Conservation (phyloP, 2,888 invertebrate species). For the Nowickia ferox region DNA sequence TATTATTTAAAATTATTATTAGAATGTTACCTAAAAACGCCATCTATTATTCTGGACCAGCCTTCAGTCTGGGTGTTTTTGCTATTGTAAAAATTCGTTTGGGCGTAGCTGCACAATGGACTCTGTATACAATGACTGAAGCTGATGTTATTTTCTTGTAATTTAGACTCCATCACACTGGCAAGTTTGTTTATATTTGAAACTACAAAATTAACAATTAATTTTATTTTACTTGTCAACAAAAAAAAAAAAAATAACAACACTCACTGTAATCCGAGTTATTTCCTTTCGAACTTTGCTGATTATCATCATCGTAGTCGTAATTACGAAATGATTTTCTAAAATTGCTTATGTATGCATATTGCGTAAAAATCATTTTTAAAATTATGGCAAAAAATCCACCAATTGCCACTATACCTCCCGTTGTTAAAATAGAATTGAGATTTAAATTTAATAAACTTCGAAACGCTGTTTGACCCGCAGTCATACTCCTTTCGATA, state of each 20-base stretch:
- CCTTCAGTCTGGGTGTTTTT: constrained; percentile 80
- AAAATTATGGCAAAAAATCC: constrained; percentile 78
- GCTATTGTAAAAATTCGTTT: constrained; percentile 79
- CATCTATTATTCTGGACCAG: constrained; percentile 84
- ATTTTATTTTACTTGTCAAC: background rate
- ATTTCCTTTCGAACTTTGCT: constrained; percentile 9
- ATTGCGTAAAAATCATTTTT: constrained; percentile 74
- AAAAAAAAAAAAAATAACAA: background rate
- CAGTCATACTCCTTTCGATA: constrained; percentile 82
- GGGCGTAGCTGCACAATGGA: constrained; percentile 84
- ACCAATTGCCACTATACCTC: constrained; percentile 84
- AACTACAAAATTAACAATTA: constrained; percentile 72
- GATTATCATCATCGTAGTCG: constrained; percentile 29
- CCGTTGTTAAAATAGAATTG: constrained; percentile 85
- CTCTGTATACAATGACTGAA: constrained; percentile 86
- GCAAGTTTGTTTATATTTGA: constrained; percentile 78
- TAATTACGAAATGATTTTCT: constrained; percentile 56
- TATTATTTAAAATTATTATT: background rate
- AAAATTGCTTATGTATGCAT: constrained; percentile 58
- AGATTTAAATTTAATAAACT: constrained; percentile 85
- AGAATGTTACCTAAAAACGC: constrained; percentile 82
- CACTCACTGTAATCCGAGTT: constrained; percentile 17
- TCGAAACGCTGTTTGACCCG: constrained; percentile 76
- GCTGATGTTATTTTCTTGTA: constrained; percentile 86
- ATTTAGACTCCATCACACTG: constrained; percentile 84